These are phyloP conservation scores for Distichodus sexfasciatus DNA, from an alignment of 2,797 vertebrate genomes.

Conservation along the genomic window DNA sequence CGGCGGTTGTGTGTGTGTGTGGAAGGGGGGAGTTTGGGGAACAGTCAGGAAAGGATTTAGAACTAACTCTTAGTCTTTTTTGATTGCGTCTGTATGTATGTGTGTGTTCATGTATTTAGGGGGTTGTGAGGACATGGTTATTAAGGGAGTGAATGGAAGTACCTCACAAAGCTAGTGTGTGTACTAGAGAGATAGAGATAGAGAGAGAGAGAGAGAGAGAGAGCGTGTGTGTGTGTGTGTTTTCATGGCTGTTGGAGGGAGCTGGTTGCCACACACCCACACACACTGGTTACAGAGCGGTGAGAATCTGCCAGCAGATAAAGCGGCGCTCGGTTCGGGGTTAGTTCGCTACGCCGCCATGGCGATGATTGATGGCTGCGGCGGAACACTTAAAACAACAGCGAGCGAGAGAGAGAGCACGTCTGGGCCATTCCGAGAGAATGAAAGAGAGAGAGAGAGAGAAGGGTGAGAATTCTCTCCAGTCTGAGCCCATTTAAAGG, in stretches of 20 bases:
- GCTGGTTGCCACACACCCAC: slow-evolving; percentile 70
- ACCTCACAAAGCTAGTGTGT: too few species aligned
- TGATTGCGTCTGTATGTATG: slow-evolving; percentile 18
- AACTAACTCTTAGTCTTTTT: slow-evolving; percentile 53
- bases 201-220: not conserved
- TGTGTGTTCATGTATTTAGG: slow-evolving; percentile 22
- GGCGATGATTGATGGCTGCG: slow-evolving; percentile 76
- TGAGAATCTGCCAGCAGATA: slow-evolving; percentile 67
- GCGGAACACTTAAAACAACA: slow-evolving; percentile 80
- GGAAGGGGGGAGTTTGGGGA: slow-evolving; percentile 71
- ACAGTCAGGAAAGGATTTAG: too few species aligned
- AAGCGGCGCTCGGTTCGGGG: slow-evolving; percentile 60
- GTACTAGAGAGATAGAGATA: slow-evolving; percentile 25
- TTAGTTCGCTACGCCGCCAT: slow-evolving; percentile 64
- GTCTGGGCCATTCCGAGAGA: slow-evolving; percentile 61
- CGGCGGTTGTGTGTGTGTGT: slow-evolving; percentile 55
- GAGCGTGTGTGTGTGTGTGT: too few species aligned
- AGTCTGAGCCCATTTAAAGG: slow-evolving; percentile 73
- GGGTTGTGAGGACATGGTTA: slow-evolving; percentile 17
- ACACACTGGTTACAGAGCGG: slow-evolving; percentile 39
- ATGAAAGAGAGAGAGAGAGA: slow-evolving; percentile 42
- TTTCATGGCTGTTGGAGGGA: slow-evolving; percentile 53
- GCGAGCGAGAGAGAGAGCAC: slow-evolving; percentile 71
- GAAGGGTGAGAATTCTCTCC: too few species aligned
- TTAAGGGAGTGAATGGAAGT: too few species aligned